phyloP scores from a whole-genome alignment of 2,797 vertebrate genomes.

The Neopelma chrysocephalum region DNA sequence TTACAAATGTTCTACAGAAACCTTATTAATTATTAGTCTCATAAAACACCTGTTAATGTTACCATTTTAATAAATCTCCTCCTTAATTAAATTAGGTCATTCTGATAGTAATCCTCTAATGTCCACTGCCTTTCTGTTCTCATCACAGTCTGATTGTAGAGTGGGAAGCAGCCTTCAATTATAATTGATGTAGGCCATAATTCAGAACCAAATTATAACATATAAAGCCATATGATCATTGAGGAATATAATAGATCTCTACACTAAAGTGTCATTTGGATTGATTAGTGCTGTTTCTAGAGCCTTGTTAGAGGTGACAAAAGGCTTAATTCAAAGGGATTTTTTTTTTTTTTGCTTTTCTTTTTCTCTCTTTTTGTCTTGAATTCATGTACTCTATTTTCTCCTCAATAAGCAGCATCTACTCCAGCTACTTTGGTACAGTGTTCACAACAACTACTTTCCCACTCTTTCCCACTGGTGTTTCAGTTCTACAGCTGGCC shows the following conservation, averaged over 20 bases:
- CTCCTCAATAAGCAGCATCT: background rate
- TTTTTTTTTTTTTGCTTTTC: background rate
- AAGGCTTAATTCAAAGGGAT: slow-evolving; percentile 44
- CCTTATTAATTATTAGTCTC: slow-evolving; percentile 73
- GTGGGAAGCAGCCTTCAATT: slow-evolving; percentile 47
- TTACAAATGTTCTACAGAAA: slow-evolving; percentile 71
- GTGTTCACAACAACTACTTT: background rate
- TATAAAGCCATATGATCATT: slow-evolving; percentile 68
- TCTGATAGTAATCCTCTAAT: slow-evolving; percentile 62
- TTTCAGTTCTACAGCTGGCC: slow-evolving; percentile 18
- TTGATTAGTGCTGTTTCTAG: slow-evolving; percentile 65
- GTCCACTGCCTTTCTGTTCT: slow-evolving; percentile 51
- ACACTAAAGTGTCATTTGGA: slow-evolving; percentile 62
- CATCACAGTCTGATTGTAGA: slow-evolving; percentile 54
- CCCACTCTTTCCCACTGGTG: background rate
- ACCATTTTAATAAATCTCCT: slow-evolving; percentile 69
- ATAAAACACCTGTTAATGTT: slow-evolving; percentile 71
- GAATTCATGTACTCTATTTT: background rate
- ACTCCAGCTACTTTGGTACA: background rate
- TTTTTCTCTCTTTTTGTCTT: background rate
- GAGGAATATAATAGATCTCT: slow-evolving; percentile 67
- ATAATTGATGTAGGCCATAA: slow-evolving; percentile 68
- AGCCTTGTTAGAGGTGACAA: slow-evolving; percentile 61
- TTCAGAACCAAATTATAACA: slow-evolving; percentile 69
- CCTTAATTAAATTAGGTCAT: slow-evolving; percentile 69